Percentiles rank a stretch among this genome's conserved stretches.
These are phyloP conservation scores for Leucoraja ocellata DNA, from an alignment of 2,797 vertebrate genomes.

Conservation along the genomic window DNA sequence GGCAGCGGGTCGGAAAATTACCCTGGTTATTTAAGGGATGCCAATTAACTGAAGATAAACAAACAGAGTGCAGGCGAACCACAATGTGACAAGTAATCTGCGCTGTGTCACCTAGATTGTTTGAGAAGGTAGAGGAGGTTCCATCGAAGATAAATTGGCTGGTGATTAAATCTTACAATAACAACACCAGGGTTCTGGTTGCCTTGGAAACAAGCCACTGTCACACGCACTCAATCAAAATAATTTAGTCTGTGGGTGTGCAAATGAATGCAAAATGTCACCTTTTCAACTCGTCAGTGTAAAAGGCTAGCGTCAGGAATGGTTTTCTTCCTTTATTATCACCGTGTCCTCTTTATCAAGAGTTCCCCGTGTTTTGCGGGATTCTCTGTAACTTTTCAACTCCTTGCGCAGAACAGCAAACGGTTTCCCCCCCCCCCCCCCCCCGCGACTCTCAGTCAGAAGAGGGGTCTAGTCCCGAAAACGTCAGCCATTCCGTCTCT, in stretches of 20 bases:
- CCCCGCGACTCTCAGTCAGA: too few species aligned
- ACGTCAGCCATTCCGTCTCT: too few species aligned
- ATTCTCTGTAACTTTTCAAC: neutral
- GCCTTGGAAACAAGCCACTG: constrained; percentile 7
- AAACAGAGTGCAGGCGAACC: neutral
- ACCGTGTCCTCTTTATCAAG: neutral
- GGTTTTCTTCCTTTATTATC: neutral
- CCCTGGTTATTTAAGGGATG: neutral
- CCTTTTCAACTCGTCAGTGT: constrained; percentile 14
- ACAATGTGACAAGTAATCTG: neutral
- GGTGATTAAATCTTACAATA: neutral
- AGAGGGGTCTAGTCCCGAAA: too few species aligned
- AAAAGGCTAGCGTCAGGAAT: neutral
- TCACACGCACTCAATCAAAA: constrained; percentile 14
- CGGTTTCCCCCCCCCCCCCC: too few species aligned
- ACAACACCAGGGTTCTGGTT: neutral
- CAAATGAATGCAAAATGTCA: constrained; percentile 31
- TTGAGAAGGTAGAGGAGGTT: neutral
- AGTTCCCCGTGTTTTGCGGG: neutral
- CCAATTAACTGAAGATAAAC: neutral
- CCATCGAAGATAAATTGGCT: constrained; percentile 6
- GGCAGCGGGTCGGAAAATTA: too few species aligned
- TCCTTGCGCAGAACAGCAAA: neutral
- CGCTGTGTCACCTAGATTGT: neutral
- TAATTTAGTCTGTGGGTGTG: constrained; percentile 26